Conservation (phyloP, 2,113 vertebrate species). For the Syngnathus scovelli region DNA sequence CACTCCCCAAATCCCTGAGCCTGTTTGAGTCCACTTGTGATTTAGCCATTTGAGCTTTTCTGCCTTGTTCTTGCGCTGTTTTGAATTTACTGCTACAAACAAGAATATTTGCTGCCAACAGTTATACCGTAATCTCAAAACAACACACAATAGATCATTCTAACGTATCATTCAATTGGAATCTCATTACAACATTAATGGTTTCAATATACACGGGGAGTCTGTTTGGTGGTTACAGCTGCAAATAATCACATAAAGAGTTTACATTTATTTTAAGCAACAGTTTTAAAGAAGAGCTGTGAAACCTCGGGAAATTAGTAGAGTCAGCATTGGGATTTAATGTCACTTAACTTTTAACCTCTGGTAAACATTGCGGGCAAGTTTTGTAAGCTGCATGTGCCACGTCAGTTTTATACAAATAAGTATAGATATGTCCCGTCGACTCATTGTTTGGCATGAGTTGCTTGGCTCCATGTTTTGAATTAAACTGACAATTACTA, state of each 20-base stretch:
- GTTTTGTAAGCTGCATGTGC: background rate
- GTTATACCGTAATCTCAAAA: background rate
- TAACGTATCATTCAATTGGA: slow-evolving; percentile 2
- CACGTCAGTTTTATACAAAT: background rate
- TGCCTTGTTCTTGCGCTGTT: background rate
- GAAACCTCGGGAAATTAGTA: slow-evolving; percentile 12
- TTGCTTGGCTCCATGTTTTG: background rate
- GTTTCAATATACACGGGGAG: background rate
- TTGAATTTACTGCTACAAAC: slow-evolving; percentile 8
- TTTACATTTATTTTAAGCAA: slow-evolving; percentile 7
- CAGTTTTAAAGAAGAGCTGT: background rate
- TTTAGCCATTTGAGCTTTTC: background rate
- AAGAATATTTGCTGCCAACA: background rate
- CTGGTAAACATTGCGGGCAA: slow-evolving; percentile 10
- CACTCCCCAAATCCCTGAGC: background rate
- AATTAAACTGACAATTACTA: background rate
- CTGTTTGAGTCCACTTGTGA: background rate
- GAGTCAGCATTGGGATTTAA: slow-evolving; percentile 13
- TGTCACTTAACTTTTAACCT: slow-evolving; percentile 13
- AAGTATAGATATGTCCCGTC: background rate
- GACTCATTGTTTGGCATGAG: background rate
- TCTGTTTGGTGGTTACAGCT: slow-evolving; percentile 12
- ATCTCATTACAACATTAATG: background rate
- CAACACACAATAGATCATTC: slow-evolving; percentile 2
- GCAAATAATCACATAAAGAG: slow-evolving; percentile 7